phyloP scores from a whole-genome alignment of 2,888 invertebrate species.

The Tricholauxania praeusta region DNA sequence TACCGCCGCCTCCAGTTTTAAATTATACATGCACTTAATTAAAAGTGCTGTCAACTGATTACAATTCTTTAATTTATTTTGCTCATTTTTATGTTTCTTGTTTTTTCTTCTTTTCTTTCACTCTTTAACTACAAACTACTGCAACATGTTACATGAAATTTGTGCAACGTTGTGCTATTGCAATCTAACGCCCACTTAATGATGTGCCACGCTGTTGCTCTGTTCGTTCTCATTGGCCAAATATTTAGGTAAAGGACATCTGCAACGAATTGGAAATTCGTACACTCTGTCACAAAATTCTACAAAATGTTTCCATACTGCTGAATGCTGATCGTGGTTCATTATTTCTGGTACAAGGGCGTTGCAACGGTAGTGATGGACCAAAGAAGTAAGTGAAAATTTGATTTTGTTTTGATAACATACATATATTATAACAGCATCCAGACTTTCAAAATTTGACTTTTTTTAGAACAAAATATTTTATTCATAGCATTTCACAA shows the following conservation, averaged over 20 bases:
- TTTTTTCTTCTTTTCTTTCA: constrained; percentile 30
- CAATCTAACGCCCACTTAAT: constrained; percentile 11
- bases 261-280: constrained; percentile 95
- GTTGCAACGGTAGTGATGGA: constrained; percentile 67
- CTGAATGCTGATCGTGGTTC: constrained; percentile 94
- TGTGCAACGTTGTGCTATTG: constrained; percentile 29
- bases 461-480: too few species aligned
- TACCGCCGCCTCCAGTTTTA: too few species aligned
- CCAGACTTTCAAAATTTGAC: too few species aligned
- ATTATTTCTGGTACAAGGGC: constrained; percentile 88
- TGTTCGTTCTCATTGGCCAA: constrained; percentile 14
- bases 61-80: constrained; percentile 38
- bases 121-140: constrained; percentile 37
- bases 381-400: constrained; percentile 65
- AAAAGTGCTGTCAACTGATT: constrained; percentile 36
- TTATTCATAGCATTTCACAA: too few species aligned
- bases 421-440: too few species aligned
- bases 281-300: constrained; percentile 94
- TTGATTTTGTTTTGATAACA: background rate
- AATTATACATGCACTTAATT: background rate
- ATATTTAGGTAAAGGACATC: constrained; percentile 86
- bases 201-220: constrained; percentile 26
- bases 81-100: constrained; percentile 25
- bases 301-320: constrained; percentile 92
- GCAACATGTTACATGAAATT: constrained; percentile 27